Base-by-base conservation (phyloP, 2,888 invertebrate species). In the Eristalis pertinax region DNA sequence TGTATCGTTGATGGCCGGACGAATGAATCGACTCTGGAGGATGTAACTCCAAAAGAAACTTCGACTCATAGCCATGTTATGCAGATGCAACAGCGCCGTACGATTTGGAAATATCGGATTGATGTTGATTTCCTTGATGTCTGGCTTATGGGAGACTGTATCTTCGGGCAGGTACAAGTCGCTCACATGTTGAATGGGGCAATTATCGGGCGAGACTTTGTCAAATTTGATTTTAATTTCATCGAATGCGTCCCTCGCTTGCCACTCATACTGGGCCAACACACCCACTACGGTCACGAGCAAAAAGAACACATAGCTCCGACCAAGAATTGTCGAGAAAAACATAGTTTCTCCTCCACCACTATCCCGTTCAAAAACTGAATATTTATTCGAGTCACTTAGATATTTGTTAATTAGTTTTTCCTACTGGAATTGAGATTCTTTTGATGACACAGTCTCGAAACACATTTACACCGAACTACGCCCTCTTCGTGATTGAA, bases 21-120 rank as follows among this genome's bases (percentile, higher is more conserved):
- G 94, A 89, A 98, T 98, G 90, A 98, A 97, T 88, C 98, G 94
- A 32, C 97, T 97, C 92, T 98, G 98, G 0, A 98, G 94, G 80
- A 98, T 97, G 90, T 98, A 98, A 92, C 98, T 98, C 97, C 97
- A 99, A 93, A 97, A 99, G 93, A 98, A 99, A 0, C 98, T 98
- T 90, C 99, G 94, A 92, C 97, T 98, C 92, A 99, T 94, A n/a
- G 99, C 99, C 96, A 99, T 96, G 92, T 99, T 99, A 92, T 99
- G 99, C 81, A 99, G 94, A 94, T 99, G 98, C 78, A 99, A 94
- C 90, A 99, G 93, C 29, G 97, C 97, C 0, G 99, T 99, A 90
- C 99, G 95, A 93, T 99, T 99, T 0, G 98, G 98, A 91, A 98
- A 98, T 70, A 99, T 95, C 11, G 98, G 97, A 94, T 99, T 98